phyloP scores from a whole-genome alignment of 2,113 vertebrate genomes.

The Cyanoderma ruficeps region DNA sequence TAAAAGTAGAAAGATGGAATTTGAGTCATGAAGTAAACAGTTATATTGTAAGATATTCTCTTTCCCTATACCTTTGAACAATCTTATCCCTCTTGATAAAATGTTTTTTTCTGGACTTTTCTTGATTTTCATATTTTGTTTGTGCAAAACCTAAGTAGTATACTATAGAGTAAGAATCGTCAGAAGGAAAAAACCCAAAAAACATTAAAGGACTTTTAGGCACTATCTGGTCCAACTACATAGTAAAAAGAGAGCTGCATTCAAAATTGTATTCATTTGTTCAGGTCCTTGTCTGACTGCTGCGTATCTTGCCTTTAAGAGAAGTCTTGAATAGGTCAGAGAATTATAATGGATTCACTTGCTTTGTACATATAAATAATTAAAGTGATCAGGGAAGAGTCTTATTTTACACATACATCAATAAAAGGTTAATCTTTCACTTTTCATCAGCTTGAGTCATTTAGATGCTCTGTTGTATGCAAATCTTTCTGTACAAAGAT shows the following conservation, averaged over 20 bases:
- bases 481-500: neutral
- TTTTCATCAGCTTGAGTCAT: neutral
- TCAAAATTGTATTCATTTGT: neutral
- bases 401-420: neutral
- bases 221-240: neutral
- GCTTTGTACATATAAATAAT: slow-evolving; percentile 1
- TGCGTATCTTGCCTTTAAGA: neutral
- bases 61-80: neutral
- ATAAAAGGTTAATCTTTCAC: slow-evolving; percentile 4
- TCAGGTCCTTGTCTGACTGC: neutral
- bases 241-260: neutral
- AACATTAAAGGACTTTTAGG: neutral
- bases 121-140: neutral
- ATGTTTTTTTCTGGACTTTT: neutral
- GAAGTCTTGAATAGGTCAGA: neutral
- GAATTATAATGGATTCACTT: neutral
- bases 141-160: neutral
- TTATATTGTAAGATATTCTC: neutral
- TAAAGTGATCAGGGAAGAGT: neutral
- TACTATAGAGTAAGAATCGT: neutral
- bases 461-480: neutral
- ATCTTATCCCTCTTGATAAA: neutral
- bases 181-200: accelerated
- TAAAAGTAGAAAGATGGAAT: neutral
- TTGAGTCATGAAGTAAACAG: neutral